Conservation (phyloP, 2,797 vertebrate species). For the Microhierax caerulescens region DNA sequence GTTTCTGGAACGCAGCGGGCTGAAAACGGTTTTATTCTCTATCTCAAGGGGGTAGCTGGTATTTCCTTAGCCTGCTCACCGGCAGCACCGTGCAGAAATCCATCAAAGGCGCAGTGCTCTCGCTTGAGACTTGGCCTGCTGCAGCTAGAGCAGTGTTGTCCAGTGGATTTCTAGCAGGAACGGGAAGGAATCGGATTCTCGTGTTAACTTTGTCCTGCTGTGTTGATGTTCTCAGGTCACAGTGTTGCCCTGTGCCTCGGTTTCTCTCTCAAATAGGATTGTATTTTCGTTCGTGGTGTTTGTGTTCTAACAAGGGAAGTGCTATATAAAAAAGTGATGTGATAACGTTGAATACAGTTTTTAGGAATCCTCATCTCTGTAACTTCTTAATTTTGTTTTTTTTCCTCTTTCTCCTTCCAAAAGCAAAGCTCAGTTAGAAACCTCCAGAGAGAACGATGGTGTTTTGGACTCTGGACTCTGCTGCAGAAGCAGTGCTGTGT, state of each 20-base stretch:
- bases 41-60: not conserved
- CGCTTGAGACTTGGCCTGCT: not conserved
- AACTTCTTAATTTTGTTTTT: too few relatives aligned
- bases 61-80: not conserved
- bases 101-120: not conserved
- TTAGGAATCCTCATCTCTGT: accelerated
- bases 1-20: not conserved
- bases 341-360: accelerated
- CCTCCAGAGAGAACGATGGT: accelerated
- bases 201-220: not conserved
- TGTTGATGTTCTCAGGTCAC: not conserved
- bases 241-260: not conserved
- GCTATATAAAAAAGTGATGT: too few relatives aligned
- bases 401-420: accelerated
- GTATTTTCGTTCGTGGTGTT: not conserved
- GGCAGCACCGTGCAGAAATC: too few relatives aligned
- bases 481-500: not conserved
- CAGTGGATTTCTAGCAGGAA: not conserved
- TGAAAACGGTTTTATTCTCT: too few relatives aligned
- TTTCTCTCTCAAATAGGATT: not conserved
- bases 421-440: not conserved
- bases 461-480: not conserved
- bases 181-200: not conserved
- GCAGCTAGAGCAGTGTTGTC: too few relatives aligned
- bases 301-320: too few relatives aligned